Conservation (phyloP, 1,140 invertebrate genomes). For the Drosophila nasuta region DNA sequence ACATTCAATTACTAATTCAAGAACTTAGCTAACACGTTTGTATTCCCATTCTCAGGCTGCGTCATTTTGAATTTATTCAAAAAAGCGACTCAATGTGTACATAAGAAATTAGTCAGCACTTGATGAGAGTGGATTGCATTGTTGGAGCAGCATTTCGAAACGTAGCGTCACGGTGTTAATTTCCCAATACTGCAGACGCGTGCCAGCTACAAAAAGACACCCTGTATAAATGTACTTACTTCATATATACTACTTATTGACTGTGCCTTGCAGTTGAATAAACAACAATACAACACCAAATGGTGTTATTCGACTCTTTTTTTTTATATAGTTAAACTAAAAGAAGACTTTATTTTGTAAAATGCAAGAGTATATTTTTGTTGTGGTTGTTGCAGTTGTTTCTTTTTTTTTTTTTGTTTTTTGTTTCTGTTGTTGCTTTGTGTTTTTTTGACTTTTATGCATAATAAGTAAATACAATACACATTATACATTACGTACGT, state of each 20-base stretch:
- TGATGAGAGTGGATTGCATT: neutral
- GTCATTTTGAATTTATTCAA: constrained; percentile 18
- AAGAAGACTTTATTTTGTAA: constrained; percentile 84
- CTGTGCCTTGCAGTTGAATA: constrained; percentile 59
- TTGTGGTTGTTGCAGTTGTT: constrained; percentile 51
- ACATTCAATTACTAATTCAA: constrained; percentile 21
- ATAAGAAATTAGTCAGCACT: constrained; percentile 40
- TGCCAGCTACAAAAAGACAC: constrained; percentile 53
- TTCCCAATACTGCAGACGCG: constrained; percentile 40
- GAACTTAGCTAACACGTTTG: constrained; percentile 22
- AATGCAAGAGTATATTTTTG: constrained; percentile 82
- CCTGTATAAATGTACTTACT: constrained; percentile 52
- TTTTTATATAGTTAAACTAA: constrained; percentile 81
- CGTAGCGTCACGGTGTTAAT: constrained; percentile 64
- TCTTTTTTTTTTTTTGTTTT: constrained; percentile 42
- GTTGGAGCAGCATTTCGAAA: constrained; percentile 56
- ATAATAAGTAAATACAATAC: constrained; percentile 79
- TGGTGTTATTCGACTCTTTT: constrained; percentile 38
- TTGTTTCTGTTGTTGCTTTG: constrained; percentile 50
- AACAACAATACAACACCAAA: constrained; percentile 65
- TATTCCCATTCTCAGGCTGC: constrained; percentile 19
- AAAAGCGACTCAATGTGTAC: constrained; percentile 21
- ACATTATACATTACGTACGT: constrained; percentile 66
- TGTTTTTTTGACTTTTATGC: constrained; percentile 64
- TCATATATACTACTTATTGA: constrained; percentile 6